phyloP scores from a whole-genome alignment of 1,140 invertebrate genomes.

The Caenorhabditis brenneri region DNA sequence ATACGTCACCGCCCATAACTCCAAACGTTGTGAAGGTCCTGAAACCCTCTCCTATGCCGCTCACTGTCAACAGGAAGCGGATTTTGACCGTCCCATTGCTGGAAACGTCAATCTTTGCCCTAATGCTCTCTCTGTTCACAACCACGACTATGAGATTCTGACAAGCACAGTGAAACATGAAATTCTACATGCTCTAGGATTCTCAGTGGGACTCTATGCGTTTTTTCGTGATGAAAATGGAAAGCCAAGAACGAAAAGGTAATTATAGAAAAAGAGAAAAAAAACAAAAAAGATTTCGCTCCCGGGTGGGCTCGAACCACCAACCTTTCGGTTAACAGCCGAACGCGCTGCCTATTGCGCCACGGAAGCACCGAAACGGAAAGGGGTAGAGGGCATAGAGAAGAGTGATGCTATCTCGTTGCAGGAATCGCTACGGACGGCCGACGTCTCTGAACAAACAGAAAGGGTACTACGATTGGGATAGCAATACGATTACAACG shows the following conservation, averaged over 20 bases:
- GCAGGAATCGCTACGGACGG: constrained; percentile 61
- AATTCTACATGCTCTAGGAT: constrained; percentile 88
- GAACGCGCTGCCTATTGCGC: constrained; percentile 52
- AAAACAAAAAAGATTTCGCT: constrained; percentile 48
- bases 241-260: constrained; percentile 55
- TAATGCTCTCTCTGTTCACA: constrained; percentile 87
- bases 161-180: constrained; percentile 80
- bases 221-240: constrained; percentile 64
- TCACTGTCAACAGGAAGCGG: constrained; percentile 93
- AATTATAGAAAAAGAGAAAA: neutral
- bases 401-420: constrained; percentile 67
- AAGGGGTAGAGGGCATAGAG: neutral
- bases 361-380: constrained; percentile 5
- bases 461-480: constrained; percentile 83
- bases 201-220: constrained; percentile 72
- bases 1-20: constrained; percentile 80
- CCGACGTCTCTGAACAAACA: constrained; percentile 65
- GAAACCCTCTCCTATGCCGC: constrained; percentile 95
- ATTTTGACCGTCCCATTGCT: constrained; percentile 83
- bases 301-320: constrained; percentile 60
- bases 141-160: constrained; percentile 87
- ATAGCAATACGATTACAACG: constrained; percentile 83
- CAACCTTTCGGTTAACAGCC: constrained; percentile 61
- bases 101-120: constrained; percentile 98
- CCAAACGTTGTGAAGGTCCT: constrained; percentile 79